Percentiles rank a stretch among this genome's conserved stretches.
Evolutionary conservation across 1,140 invertebrate genomes (phyloP).

Genomic region (Pseudomyrmex sp.): DNA sequence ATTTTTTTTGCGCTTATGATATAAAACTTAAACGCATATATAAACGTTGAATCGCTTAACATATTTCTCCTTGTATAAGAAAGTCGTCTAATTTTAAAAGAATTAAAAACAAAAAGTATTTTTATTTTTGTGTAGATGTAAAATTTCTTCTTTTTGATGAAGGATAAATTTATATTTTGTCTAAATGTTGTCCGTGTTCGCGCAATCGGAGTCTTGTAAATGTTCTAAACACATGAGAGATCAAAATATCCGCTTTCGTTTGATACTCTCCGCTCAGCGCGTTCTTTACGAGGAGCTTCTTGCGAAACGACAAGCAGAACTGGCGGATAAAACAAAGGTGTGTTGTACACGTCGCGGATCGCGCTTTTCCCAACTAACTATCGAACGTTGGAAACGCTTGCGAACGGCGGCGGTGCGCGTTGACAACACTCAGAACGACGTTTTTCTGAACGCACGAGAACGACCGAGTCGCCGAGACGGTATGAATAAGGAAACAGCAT

Average conservation of each 20-base stretch:
- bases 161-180: not conserved
- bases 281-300: conserved; percentile 16
- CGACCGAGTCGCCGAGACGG: conserved; percentile 39
- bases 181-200: not conserved
- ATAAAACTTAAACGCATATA: not conserved
- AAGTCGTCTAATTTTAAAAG: too few relatives aligned
- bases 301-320: conserved; percentile 6
- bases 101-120: too few relatives aligned
- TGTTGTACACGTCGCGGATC: not conserved
- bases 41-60: not conserved
- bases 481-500: conserved; percentile 75
- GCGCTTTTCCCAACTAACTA: conserved; percentile 5
- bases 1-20: conserved; percentile 2
- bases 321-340: conserved; percentile 12
- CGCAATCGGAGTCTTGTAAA: not conserved
- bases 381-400: conserved; percentile 18
- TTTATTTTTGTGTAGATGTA: too few relatives aligned
- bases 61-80: not conserved
- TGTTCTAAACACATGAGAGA: not conserved
- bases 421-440: conserved; percentile 27
- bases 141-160: too few relatives aligned
- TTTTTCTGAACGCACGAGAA: conserved; percentile 48
- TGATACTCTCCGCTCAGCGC: not conserved
- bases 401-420: conserved; percentile 3
- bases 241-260: conserved; percentile 13